Percentiles rank a stretch among this genome's conserved stretches.
Conservation (phyloP, 2,113 vertebrate species). For the Natator depressus region DNA sequence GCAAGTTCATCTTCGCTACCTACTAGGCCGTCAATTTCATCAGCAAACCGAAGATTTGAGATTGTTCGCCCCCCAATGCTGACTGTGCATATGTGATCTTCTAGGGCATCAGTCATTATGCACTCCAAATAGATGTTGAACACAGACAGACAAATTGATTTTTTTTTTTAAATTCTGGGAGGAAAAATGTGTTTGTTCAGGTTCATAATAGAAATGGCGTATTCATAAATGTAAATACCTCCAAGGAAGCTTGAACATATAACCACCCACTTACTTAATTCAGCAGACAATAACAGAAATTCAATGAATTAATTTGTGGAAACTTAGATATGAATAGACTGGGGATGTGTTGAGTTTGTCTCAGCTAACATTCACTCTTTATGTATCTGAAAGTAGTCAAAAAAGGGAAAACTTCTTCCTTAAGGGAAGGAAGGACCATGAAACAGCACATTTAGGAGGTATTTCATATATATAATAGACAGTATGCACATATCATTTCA, state of each 20-base stretch:
- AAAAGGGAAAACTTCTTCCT: background rate
- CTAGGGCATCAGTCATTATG: too few relatives aligned
- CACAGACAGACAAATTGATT: background rate
- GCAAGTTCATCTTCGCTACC: too few relatives aligned
- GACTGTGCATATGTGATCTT: too few relatives aligned
- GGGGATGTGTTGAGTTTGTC: conserved; percentile 44
- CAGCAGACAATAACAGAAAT: conserved; percentile 31
- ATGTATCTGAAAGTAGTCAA: conserved; percentile 10
- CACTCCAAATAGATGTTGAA: too few relatives aligned
- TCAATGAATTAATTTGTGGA: conserved; percentile 63
- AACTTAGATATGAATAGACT: conserved; percentile 46
- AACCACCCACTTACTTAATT: conserved; percentile 46
- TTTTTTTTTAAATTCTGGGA: background rate
- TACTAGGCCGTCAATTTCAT: too few relatives aligned
- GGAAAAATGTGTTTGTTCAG: background rate
- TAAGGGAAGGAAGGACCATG: conserved; percentile 26
- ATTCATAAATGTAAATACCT: background rate
- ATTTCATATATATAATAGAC: background rate
- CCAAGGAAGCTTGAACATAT: conserved; percentile 32
- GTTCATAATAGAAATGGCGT: conserved; percentile 9
- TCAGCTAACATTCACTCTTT: background rate
- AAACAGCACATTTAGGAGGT: conserved; percentile 9
- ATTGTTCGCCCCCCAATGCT: too few relatives aligned
- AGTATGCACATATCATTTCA: background rate
- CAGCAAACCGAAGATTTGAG: too few relatives aligned